Evolutionary conservation across 1,140 invertebrate genomes (phyloP).

Genomic region (Drosophila santomea): DNA sequence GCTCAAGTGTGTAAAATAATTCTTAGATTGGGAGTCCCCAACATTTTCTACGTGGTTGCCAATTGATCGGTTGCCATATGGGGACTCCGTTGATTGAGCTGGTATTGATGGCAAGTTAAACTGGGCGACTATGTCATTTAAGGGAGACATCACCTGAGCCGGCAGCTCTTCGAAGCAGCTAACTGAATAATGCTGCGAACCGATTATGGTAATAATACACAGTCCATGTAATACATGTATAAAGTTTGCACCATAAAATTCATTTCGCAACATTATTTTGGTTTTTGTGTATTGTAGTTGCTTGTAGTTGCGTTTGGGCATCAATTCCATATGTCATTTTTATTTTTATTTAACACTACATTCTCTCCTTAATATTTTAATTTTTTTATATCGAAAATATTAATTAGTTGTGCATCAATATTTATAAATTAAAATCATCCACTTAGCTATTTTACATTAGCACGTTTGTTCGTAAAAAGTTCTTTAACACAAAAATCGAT

Average conservation of each 20-base stretch:
- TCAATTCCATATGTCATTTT: not conserved
- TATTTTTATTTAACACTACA: not conserved
- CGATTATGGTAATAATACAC: slow-evolving; percentile 16
- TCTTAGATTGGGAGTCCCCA: slow-evolving; percentile 44
- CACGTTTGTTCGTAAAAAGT: not conserved
- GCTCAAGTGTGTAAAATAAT: slow-evolving; percentile 86
- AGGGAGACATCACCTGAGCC: slow-evolving; percentile 26
- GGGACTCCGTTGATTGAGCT: slow-evolving; percentile 28
- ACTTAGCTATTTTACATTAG: not conserved
- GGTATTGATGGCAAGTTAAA: slow-evolving; percentile 55
- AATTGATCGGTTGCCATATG: slow-evolving; percentile 39
- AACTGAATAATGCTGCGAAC: slow-evolving; percentile 11
- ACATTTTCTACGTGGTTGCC: slow-evolving; percentile 4
- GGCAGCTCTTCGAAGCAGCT: slow-evolving; percentile 8
- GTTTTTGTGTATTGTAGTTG: not conserved
- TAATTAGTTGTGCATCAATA: not conserved
- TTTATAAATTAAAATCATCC: not conserved
- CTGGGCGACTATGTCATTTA: slow-evolving; percentile 76
- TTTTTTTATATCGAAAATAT: not conserved
- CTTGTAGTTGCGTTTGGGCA: not conserved
- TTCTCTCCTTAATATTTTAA: no score
- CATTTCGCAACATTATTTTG: slow-evolving; percentile 18
- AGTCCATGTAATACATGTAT: slow-evolving; percentile 15
- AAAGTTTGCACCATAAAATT: slow-evolving; percentile 3
- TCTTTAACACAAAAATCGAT: not conserved